Percentiles rank a stretch among this genome's conserved stretches.
These are phyloP conservation scores for Homalodisca vitripennis DNA, from an alignment of 1,140 invertebrate genomes.

Conservation along the genomic window DNA sequence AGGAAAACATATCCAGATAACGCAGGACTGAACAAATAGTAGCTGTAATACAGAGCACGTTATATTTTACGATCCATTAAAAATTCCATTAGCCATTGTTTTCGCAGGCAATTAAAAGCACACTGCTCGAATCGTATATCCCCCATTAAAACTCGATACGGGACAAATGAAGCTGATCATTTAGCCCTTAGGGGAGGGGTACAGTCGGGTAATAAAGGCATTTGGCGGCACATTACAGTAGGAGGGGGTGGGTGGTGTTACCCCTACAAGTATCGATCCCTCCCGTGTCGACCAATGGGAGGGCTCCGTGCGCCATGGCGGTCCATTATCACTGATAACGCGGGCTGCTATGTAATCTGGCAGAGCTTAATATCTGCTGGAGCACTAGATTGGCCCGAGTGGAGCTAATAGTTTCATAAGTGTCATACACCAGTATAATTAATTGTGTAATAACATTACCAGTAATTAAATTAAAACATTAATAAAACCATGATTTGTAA, in stretches of 20 bases:
- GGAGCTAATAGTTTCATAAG: too few species aligned
- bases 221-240: conserved; percentile 14
- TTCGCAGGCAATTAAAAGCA: conserved; percentile 4
- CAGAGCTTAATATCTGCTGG: too few species aligned
- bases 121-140: conserved; percentile 1
- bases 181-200: background rate
- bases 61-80: conserved; percentile 13
- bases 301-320: background rate
- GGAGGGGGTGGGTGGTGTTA: background rate
- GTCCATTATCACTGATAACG: conserved; percentile 15
- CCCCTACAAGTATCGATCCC: too few species aligned
- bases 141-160: conserved; percentile 16
- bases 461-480: too few species aligned
- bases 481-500: too few species aligned
- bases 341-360: too few species aligned
- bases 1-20: too few species aligned
- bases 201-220: background rate
- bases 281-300: too few species aligned
- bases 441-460: too few species aligned
- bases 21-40: background rate
- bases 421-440: too few species aligned
- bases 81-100: conserved; percentile 8
- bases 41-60: background rate
- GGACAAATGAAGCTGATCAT: conserved; percentile 15
- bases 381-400: too few species aligned